Base-by-base conservation (phyloP, 2,888 invertebrate genomes). In the Clusia tigrina region DNA sequence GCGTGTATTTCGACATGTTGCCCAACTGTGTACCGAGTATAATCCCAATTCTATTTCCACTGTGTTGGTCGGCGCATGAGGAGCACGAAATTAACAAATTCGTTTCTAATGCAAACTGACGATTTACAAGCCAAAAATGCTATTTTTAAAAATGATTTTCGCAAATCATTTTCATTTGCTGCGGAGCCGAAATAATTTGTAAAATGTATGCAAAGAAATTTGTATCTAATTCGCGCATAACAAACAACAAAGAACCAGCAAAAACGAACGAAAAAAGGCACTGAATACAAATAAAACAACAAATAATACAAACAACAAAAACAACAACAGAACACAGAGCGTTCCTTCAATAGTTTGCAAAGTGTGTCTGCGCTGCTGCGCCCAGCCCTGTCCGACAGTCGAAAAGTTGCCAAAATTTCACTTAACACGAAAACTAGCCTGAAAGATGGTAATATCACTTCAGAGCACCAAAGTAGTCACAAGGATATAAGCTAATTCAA, bases 71-170 rank as follows among this genome's bases (percentile, higher is more conserved):
- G 42, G 25, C 25, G 48, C 24, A 17, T 48, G 48, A 54, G 24
- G 32, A 24, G 24, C 68, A 66, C 67, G 70, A 77, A 74, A 76
- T 76, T 74, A 76, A 77, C 77, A 79, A 78, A 79, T 74, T 71
- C 64, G 72, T 77, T 76, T 74, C 74, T 77, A 78, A 79, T 78
- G 78, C 74, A 80, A 76, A 70, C 72, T 71, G 73, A 77, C 71
- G 73, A 79, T 79, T 79, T 78, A 76, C 76, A 78, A 72, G 68
- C 73, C 66, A 69, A 74, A 68, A 53, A 32, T 38, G 56, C 65
- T 73, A 69, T 72, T 71, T 72, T 70, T 70, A 72, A 76, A 66
- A 57, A 65, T 69, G 66, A 69, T 65, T 54, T 56, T 37, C 25
- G 55, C 54, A 54, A 54, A 54, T 54, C 54, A 54, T 54, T 54